Base-by-base conservation (phyloP, 2,113 vertebrate species). In the Zootoca vivipara region DNA sequence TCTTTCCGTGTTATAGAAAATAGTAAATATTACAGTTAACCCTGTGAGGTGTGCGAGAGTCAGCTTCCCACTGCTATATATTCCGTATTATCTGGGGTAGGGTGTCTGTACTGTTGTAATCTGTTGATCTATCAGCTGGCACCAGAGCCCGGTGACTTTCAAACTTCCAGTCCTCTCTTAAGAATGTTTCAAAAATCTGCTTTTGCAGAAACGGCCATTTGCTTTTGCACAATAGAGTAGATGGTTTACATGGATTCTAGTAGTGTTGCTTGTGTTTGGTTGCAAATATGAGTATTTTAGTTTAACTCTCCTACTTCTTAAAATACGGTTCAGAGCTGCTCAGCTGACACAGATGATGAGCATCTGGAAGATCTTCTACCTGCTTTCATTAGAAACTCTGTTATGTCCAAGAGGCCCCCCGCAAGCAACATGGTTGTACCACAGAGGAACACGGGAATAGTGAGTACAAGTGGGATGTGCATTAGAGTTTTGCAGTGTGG, bases 371-470 rank as follows among this genome's bases (percentile, higher is more conserved):
- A 95, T 87, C 82, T 96, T 40, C 94, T 98, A 92, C 98, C 98
- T 90, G 78, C 96, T n/a, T 98, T 98, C 90, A 96, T 99, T 87
- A 97, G 96, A 93, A 99, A 98, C 93, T 98, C 98, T 4, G 30
- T 98, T 64, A 94, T 98, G 85, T 97, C 97, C 94, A 97, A 97
- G 91, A 99, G 97, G 92, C 97, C 97, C 40, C 92, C 93, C n/a
- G 96, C 87, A 1, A 96, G 96, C 6, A 95, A 96, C 95, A 96
- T 97, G 94, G 84, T 97, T 91, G 95, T 96, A 84, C 93, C 96
- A 9, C 95, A 87, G 85, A 95, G 20, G 86, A 97, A 93, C 90
- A 92, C 65, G 82, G 95, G 98, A 90, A 85, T 91, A 22, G 99
- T 99, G 94, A 95, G 97, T 96, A 62, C 35, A 24, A 28, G 74